These are phyloP conservation scores for Crossaster papposus DNA, from an alignment of 53 echinoderm and acorn worm genomes.

Conservation along the genomic window DNA sequence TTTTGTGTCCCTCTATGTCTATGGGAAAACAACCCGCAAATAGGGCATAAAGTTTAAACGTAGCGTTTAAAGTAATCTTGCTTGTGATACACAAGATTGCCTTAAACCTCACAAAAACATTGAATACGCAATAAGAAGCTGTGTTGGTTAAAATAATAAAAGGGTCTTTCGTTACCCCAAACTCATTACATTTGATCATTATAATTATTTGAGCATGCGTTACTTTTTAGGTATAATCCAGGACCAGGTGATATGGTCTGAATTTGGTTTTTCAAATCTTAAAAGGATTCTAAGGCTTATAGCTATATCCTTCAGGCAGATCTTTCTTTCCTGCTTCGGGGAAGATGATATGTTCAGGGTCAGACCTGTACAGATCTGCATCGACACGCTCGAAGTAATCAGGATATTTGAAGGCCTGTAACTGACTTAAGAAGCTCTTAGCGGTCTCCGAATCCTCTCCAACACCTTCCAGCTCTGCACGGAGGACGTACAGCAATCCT, in stretches of 20 bases:
- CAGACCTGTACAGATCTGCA: constrained; percentile 40
- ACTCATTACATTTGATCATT: too few relatives aligned
- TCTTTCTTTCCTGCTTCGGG: constrained; percentile 48
- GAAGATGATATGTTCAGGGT: constrained; percentile 50
- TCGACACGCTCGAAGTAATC: constrained; percentile 38
- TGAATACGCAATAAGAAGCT: too few relatives aligned
- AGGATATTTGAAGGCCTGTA: constrained; percentile 47
- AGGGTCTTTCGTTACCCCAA: too few relatives aligned
- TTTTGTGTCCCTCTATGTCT: too few relatives aligned
- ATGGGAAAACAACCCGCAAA: too few relatives aligned
- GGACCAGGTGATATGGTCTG: background rate
- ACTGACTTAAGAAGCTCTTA: constrained; percentile 34
- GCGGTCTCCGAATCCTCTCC: constrained; percentile 41
- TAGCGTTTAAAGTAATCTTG: too few relatives aligned
- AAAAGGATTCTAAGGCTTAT: constrained; percentile 17
- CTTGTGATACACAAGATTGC: too few relatives aligned
- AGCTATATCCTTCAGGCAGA: constrained; percentile 46
- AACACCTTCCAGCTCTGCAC: constrained; percentile 60
- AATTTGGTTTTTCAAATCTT: background rate
- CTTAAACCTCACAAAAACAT: too few relatives aligned
- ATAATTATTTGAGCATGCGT: too few relatives aligned
- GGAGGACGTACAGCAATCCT: constrained; percentile 61
- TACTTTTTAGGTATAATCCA: too few relatives aligned
- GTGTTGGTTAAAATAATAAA: too few relatives aligned
- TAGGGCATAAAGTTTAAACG: too few relatives aligned